Evolutionary conservation across 2,113 vertebrate species (phyloP).

Genomic region (Brachionichthys hirsutus): DNA sequence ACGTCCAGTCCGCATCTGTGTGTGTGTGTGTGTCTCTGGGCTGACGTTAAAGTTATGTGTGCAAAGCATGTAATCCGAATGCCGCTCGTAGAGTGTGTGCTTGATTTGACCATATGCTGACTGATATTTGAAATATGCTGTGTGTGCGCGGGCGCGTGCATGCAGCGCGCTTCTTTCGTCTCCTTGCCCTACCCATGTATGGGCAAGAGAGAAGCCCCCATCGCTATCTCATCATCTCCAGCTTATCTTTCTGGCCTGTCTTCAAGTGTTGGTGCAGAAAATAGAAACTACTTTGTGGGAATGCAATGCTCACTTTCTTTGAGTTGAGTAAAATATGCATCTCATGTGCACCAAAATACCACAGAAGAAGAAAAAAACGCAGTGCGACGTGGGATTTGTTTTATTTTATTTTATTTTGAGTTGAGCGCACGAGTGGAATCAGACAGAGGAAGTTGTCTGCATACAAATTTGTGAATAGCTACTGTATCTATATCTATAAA

Average conservation of each 20-base stretch:
- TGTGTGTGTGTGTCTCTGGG: slow-evolving; percentile 12
- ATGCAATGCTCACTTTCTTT: slow-evolving; percentile 18
- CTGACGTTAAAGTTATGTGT: slow-evolving; percentile 40
- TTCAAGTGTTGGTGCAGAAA: slow-evolving; percentile 58
- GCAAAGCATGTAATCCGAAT: slow-evolving; percentile 34
- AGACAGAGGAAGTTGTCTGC: slow-evolving; percentile 27
- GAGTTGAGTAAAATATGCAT: slow-evolving; percentile 25
- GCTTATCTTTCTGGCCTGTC: slow-evolving; percentile 57
- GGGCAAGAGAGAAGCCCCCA: slow-evolving; percentile 13
- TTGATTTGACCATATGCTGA: slow-evolving; percentile 37
- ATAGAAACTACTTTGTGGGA: slow-evolving; percentile 50
- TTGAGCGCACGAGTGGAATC: slow-evolving; percentile 17
- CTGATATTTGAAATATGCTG: slow-evolving; percentile 50
- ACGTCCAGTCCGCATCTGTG: slow-evolving; percentile 24
- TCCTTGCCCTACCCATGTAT: slow-evolving; percentile 48
- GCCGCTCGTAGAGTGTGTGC: slow-evolving; percentile 25
- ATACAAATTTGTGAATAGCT: slow-evolving; percentile 50
- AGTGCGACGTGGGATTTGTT: slow-evolving; percentile 23
- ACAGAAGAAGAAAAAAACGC: slow-evolving; percentile 21
- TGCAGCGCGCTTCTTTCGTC: slow-evolving; percentile 25
- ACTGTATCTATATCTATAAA: slow-evolving; percentile 42
- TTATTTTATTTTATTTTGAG: slow-evolving; percentile 34
- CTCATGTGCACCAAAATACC: slow-evolving; percentile 23
- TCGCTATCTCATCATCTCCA: slow-evolving; percentile 52
- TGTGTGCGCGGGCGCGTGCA: slow-evolving; percentile 26